Evolutionary conservation across 1,140 invertebrate species (phyloP).

Genomic region (Physella acuta): DNA sequence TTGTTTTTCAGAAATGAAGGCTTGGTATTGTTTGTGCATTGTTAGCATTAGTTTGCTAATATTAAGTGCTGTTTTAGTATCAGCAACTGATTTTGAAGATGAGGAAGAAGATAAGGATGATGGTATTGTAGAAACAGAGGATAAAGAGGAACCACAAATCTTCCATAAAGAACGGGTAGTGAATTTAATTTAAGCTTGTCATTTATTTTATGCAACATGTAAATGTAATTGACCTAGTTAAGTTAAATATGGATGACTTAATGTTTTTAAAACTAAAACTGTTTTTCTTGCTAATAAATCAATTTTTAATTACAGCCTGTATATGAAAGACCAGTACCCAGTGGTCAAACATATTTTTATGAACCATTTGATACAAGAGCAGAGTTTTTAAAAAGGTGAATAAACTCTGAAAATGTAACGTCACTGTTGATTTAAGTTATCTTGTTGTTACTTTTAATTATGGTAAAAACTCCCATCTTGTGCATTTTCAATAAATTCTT

Average conservation of each 20-base stretch:
- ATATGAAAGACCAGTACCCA: constrained; percentile 35
- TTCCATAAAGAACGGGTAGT: constrained; percentile 8
- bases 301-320: constrained; percentile 14
- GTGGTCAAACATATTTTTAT: constrained; percentile 72
- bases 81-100: constrained; percentile 7
- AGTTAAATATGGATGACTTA: background rate
- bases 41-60: background rate
- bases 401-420: too few relatives aligned
- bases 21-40: background rate
- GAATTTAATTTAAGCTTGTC: background rate
- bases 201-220: background rate
- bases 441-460: background rate
- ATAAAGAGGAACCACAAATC: background rate
- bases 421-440: background rate
- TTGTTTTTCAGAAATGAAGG: constrained; percentile 1
- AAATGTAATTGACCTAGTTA: background rate
- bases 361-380: constrained; percentile 86
- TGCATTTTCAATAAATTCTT: background rate
- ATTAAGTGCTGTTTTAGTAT: background rate
- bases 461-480: background rate
- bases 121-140: constrained; percentile 9
- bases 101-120: constrained; percentile 9
- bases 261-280: too few relatives aligned
- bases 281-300: too few relatives aligned
- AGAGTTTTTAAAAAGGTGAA: constrained; percentile 69